Base-by-base conservation (phyloP, 2,888 invertebrate species). In the Andrena minutula region DNA sequence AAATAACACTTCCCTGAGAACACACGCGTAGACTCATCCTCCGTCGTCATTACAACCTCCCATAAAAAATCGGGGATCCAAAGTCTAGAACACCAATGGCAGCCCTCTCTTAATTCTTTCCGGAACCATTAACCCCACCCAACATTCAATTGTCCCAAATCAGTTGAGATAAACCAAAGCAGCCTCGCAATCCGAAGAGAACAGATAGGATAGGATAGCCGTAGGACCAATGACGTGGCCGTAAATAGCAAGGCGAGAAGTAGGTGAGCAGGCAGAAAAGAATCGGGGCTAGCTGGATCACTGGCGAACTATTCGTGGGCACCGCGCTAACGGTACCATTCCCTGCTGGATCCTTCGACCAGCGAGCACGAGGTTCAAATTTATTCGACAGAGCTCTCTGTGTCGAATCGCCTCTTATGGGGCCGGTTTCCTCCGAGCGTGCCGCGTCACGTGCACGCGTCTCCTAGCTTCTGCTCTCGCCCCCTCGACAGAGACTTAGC, bases 291-390 rank as follows among this genome's bases (percentile, higher is more conserved):
- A 75, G 72, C 80, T 76, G 71, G 75, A 78, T 86, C 88, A 78
- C 73, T 56, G 80, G 73, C 73, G 80, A 83, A 88, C 88, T 88
- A 88, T 85, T 85, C 87, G 80, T 79, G 84, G 84, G 58, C 81
- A 68, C 79, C 74, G 69, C 72, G 49, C 23, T 88, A 88, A 88
- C 88, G 88, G 88, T 86, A 86, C 16, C 65, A 71, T 72, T 61
- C 41, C 53, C 79, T 73, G 78, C 53, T 73, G 78, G 47, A 79
- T 68, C 64, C 69, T 75, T 71, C 47, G 53, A 74, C 60, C 28
- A 71, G 81, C 76, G 63, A 68, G 64, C 78, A 75, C 69, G 51
- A 26, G 66, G 79, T 86, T 81, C 65, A 72, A 53, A 61, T 75
- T 66, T 58, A 70, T 79, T 63, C 71, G 61, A 26, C 23, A 56